Evolutionary conservation across 2,797 vertebrate species (phyloP).

Genomic region (Bovichtus diacanthus): DNA sequence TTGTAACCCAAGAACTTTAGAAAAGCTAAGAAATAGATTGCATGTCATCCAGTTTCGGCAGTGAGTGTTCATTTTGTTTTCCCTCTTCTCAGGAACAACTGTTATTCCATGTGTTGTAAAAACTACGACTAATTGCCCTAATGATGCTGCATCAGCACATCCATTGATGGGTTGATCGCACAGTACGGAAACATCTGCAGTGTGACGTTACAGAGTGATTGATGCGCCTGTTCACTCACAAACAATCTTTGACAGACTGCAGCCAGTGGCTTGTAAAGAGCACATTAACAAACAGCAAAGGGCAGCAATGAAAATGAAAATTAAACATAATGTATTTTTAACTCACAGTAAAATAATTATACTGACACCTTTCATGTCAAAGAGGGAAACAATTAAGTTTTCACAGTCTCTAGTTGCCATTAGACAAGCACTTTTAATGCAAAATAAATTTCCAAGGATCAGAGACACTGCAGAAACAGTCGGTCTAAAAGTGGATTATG

Average conservation of each 20-base stretch:
- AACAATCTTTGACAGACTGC: background rate
- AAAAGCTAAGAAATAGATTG: conserved; percentile 13
- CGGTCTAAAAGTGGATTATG: conserved; percentile 68
- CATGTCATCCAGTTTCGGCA: conserved; percentile 20
- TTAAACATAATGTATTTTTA: background rate
- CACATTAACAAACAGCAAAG: background rate
- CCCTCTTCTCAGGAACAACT: conserved; percentile 10
- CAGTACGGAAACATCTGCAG: conserved; percentile 10
- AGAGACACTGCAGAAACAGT: conserved; percentile 53
- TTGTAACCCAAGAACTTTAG: conserved; percentile 24
- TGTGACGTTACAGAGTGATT: background rate
- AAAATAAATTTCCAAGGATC: conserved; percentile 48
- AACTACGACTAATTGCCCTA: conserved; percentile 6
- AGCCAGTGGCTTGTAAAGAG: background rate
- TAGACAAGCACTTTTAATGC: conserved; percentile 41
- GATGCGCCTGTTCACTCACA: background rate
- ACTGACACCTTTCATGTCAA: conserved; percentile 24
- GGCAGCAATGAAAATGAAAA: background rate
- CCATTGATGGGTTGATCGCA: conserved; percentile 11
- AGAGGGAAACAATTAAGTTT: conserved; percentile 37
- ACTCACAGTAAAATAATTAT: background rate
- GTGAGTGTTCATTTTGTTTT: conserved; percentile 31
- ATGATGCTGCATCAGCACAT: conserved; percentile 29
- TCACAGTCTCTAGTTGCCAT: conserved; percentile 23
- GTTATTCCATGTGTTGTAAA: conserved; percentile 3